phyloP scores from a whole-genome alignment of 2,797 vertebrate genomes.

The Acanthornis magna region DNA sequence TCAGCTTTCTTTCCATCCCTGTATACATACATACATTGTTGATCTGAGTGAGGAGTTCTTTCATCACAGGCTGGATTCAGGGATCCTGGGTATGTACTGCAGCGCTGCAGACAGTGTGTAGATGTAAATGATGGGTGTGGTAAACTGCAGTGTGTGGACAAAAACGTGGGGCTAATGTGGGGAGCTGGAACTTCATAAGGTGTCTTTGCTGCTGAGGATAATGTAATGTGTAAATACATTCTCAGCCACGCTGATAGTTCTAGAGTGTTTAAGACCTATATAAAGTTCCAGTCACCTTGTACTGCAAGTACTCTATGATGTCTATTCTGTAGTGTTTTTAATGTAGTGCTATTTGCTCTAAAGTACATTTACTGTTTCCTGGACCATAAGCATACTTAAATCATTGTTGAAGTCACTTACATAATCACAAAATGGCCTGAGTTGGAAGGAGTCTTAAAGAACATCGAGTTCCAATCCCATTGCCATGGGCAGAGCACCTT shows the following conservation, averaged over 20 bases:
- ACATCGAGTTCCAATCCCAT: neutral
- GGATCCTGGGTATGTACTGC: neutral
- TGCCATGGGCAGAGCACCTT: neutral
- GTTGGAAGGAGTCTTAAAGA: neutral
- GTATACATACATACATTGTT: neutral
- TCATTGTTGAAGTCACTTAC: neutral
- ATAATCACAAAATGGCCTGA: neutral
- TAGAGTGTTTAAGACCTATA: neutral
- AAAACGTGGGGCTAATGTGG: fast-evolving
- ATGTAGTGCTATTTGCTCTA: neutral
- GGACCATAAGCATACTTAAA: neutral
- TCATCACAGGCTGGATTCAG: neutral
- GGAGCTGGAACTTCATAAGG: neutral
- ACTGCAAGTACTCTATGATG: neutral
- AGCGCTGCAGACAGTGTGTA: fast-evolving
- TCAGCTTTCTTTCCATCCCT: neutral
- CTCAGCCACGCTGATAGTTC: neutral
- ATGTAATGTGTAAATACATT: neutral
- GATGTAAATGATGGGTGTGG: neutral
- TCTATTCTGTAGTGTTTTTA: neutral
- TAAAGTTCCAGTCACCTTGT: neutral
- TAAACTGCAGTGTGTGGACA: neutral
- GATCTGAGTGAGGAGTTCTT: neutral
- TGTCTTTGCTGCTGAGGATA: neutral
- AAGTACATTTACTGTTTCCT: neutral